Percentiles rank a stretch among this genome's conserved stretches.
Evolutionary conservation across 2,797 vertebrate genomes (phyloP).

Genomic region (Sebastiscus tertius): DNA sequence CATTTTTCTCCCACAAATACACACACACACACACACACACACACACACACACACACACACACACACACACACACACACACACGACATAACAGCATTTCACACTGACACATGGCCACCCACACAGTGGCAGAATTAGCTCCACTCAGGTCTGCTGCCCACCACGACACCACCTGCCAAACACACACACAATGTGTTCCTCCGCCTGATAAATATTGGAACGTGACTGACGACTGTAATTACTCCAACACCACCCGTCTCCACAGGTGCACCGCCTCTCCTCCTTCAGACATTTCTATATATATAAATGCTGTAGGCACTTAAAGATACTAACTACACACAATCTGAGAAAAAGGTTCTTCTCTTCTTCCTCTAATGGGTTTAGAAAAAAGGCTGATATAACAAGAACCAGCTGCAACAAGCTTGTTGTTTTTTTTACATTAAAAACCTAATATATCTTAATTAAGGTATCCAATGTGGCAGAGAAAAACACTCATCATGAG

Average conservation of each 20-base stretch:
- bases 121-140: slow-evolving; percentile 71
- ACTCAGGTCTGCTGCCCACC: slow-evolving; percentile 61
- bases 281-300: slow-evolving; percentile 33
- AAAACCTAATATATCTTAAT: too few relatives aligned
- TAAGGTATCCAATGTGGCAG: too few relatives aligned
- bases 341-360: not conserved
- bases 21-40: not conserved
- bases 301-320: slow-evolving; percentile 34
- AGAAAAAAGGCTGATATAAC: not conserved
- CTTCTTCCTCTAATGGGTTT: not conserved
- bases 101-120: slow-evolving; percentile 71
- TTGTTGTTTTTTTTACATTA: too few relatives aligned
- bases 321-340: slow-evolving; percentile 38
- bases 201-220: slow-evolving; percentile 7
- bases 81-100: slow-evolving; percentile 54
- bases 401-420: not conserved
- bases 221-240: slow-evolving; percentile 59
- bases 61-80: slow-evolving; percentile 21
- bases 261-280: slow-evolving; percentile 7
- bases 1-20: slow-evolving; percentile 11
- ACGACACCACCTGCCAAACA: slow-evolving; percentile 43
- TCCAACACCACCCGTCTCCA: slow-evolving; percentile 10
- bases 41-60: slow-evolving; percentile 38
- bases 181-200: slow-evolving; percentile 16
- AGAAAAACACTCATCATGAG: too few relatives aligned